Conservation (phyloP, 2,888 invertebrate species). For the Trachelus stipa region DNA sequence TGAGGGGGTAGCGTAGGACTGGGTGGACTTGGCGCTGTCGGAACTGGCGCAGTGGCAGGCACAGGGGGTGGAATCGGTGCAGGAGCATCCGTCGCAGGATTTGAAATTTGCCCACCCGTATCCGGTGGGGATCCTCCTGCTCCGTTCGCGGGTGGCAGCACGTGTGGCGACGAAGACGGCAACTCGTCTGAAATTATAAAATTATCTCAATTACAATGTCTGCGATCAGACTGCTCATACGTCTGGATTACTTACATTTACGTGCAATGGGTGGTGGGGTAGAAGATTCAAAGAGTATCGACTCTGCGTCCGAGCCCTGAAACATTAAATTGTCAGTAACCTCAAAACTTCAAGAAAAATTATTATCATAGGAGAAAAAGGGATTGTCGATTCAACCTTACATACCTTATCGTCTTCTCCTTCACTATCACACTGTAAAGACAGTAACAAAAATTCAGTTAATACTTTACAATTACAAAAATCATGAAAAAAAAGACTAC, state of each 20-base stretch:
- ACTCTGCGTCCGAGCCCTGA: constrained; percentile 82
- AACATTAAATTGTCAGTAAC: constrained; percentile 50
- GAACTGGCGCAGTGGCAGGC: constrained; percentile 76
- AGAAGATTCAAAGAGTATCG: constrained; percentile 75
- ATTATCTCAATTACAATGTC: constrained; percentile 5
- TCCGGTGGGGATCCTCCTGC: constrained; percentile 65
- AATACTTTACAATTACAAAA: not conserved
- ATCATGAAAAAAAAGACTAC: not conserved
- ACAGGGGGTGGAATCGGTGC: constrained; percentile 79
- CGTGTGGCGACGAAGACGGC: constrained; percentile 66
- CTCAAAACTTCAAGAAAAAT: not conserved
- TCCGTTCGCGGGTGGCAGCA: constrained; percentile 64
- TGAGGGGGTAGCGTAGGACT: constrained; percentile 70
- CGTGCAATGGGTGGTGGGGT: constrained; percentile 73
- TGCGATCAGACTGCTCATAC: not conserved
- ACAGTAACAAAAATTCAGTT: constrained; percentile 64
- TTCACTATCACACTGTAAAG: constrained; percentile 93
- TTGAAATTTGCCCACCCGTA: constrained; percentile 65
- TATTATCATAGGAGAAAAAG: not conserved
- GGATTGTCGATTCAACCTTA: constrained; percentile 32
- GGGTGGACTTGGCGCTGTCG: constrained; percentile 74
- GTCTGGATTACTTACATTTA: constrained; percentile 65
- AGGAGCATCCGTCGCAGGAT: constrained; percentile 72
- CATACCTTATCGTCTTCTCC: constrained; percentile 92
- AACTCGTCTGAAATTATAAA: constrained; percentile 60